These are phyloP conservation scores for Crepidodera aurea DNA, from an alignment of 2,888 invertebrate genomes.

Conservation along the genomic window DNA sequence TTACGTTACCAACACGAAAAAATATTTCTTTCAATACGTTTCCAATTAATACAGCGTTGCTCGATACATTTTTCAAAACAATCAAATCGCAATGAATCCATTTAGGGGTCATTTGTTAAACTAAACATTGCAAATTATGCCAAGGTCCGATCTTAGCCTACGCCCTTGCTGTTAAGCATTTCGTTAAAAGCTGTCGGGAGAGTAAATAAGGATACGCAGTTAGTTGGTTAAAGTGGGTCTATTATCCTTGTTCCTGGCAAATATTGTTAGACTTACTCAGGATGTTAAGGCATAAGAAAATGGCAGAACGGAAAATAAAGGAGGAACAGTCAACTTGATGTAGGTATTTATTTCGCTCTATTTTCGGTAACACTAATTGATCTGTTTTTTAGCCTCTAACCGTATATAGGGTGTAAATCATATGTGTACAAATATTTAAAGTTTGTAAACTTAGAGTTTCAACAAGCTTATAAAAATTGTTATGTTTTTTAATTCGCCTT, in stretches of 20 bases:
- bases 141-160: neutral
- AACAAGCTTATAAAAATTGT: too few relatives aligned
- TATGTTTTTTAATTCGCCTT: too few relatives aligned
- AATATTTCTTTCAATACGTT: too few relatives aligned
- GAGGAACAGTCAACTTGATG: slow-evolving; percentile 1
- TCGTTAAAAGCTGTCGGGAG: slow-evolving; percentile 9
- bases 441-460: too few relatives aligned
- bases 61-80: too few relatives aligned
- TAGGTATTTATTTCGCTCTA: neutral
- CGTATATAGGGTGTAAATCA: too few relatives aligned
- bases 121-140: neutral
- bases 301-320: neutral
- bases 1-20: too few relatives aligned
- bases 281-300: neutral
- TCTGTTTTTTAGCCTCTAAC: neutral
- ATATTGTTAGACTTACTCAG: slow-evolving; percentile 8
- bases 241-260: slow-evolving; percentile 13
- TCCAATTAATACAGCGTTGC: too few relatives aligned
- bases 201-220: slow-evolving; percentile 11
- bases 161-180: slow-evolving; percentile 1
- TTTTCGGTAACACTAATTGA: slow-evolving; percentile 1
- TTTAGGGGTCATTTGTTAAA: too few relatives aligned
- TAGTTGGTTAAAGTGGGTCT: slow-evolving; percentile 12
- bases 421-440: too few relatives aligned
- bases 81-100: too few relatives aligned